Evolutionary conservation across 2,888 invertebrate genomes (phyloP), one percentile per base, ranked within the genome.

Genomic region (Drosophila putrida): DNA sequence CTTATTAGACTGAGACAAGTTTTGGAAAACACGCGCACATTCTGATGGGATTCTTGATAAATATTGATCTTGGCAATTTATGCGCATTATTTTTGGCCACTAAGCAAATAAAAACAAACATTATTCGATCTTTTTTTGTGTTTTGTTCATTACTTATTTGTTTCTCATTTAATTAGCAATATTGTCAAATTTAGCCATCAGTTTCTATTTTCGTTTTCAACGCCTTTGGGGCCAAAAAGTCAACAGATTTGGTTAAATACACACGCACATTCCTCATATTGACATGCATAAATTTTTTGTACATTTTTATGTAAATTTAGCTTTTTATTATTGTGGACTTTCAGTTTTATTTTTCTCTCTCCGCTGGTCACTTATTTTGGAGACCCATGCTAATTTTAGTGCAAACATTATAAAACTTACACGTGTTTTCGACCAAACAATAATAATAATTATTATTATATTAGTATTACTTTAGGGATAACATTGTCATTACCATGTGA

Each of bases 261-360:
- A 60, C 43, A 64, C 47, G 55, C 65, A 75, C 53, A 75, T 65
- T 74, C 59, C 47, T 54, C 58, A 50, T 44, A 57, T 79, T 77
- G 47, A 59, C 74, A 75, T 44, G 59, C 74, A 64, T 63, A 62
- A 43, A 74, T 72, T 58, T 51, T 35, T 15, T 13, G 20, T 39
- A 60, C 10, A 58, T 58, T 61, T 60, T 64, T 75, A 57, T 73
- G 72, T 64, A 55, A 65, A 76, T 57, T 60, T 47, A n/a, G 31
- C 51, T 59, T 44, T 39, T 15, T 44, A 60, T 33, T 28, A 27
- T 38, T 46, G 43, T 59, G 13, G 15, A 69, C 62, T 66, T 78
- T 66, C 53, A 15, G 47, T 54, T 58, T 33, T 47, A 20, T 38
- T 43, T 15, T n/a, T 33, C 13, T 43, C n/a, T n/a, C 13, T n/a